Conservation (phyloP, 2,113 vertebrate species). For the Myotis davidii region DNA sequence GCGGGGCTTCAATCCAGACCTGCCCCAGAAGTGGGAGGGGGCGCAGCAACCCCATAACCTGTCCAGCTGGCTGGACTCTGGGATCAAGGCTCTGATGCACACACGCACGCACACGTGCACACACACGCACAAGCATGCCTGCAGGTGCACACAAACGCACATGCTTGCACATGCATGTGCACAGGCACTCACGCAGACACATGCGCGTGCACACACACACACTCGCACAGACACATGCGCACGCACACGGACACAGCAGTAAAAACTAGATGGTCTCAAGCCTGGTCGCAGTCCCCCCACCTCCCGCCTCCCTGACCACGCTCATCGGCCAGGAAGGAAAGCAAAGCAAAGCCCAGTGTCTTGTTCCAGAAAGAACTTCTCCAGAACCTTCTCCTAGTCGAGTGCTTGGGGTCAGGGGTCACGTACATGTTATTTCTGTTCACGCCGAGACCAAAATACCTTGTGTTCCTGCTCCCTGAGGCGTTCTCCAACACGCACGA, state of each 20-base stretch:
- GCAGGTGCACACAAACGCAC: not conserved
- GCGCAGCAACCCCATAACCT: not conserved
- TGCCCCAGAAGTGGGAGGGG: not conserved
- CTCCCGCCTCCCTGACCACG: not conserved
- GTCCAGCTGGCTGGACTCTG: not conserved
- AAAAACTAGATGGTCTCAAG: not conserved
- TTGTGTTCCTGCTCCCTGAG: not conserved
- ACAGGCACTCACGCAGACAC: too few species aligned
- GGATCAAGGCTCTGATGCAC: not conserved
- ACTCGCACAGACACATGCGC: not conserved
- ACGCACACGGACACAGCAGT: too few species aligned
- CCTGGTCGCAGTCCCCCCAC: not conserved
- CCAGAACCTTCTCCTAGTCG: not conserved
- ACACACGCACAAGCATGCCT: not conserved
- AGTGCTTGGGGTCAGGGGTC: not conserved
- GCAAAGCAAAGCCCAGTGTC: not conserved
- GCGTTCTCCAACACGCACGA: not conserved
- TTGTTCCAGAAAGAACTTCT: not conserved
- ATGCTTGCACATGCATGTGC: too few species aligned
- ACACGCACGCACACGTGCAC: not conserved
- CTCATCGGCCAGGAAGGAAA: not conserved
- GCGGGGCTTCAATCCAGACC: not conserved
- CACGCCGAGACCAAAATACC: not conserved
- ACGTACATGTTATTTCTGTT: not conserved
- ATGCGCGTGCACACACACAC: not conserved